Evolutionary conservation across 2,113 vertebrate species (phyloP).

Genomic region (Lophura nycthemera): DNA sequence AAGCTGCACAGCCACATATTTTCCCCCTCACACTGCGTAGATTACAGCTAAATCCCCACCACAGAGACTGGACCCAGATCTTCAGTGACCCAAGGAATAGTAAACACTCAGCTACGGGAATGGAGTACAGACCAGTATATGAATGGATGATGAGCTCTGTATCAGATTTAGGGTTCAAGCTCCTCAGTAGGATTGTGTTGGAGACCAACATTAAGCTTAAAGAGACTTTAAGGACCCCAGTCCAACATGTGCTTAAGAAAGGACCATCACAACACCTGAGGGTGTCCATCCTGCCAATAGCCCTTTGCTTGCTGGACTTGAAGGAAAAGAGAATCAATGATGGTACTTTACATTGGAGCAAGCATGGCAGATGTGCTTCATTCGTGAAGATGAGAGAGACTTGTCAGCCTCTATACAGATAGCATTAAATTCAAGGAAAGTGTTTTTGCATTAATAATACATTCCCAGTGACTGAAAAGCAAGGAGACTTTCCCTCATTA

Average conservation of each 20-base stretch:
- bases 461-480: slow-evolving; percentile 26
- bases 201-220: neutral
- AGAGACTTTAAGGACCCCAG: neutral
- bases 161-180: neutral
- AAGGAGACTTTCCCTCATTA: slow-evolving; percentile 22
- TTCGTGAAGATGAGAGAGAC: neutral
- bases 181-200: neutral
- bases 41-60: neutral
- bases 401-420: neutral
- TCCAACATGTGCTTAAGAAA: neutral
- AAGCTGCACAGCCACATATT: neutral
- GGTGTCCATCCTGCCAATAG: neutral
- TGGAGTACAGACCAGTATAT: neutral
- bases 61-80: neutral
- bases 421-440: slow-evolving; percentile 9
- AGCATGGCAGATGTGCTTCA: neutral
- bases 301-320: neutral
- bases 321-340: neutral
- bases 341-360: neutral
- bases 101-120: neutral
- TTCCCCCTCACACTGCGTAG: neutral
- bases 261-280: neutral
- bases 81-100: neutral
- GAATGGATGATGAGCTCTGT: neutral
- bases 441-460: slow-evolving; percentile 62